A percentile compares a stretch with the other conserved stretches of the same genome.
These are phyloP conservation scores for Eupithecia insigniata DNA, from an alignment of 2,888 invertebrate genomes.

Conservation along the genomic window DNA sequence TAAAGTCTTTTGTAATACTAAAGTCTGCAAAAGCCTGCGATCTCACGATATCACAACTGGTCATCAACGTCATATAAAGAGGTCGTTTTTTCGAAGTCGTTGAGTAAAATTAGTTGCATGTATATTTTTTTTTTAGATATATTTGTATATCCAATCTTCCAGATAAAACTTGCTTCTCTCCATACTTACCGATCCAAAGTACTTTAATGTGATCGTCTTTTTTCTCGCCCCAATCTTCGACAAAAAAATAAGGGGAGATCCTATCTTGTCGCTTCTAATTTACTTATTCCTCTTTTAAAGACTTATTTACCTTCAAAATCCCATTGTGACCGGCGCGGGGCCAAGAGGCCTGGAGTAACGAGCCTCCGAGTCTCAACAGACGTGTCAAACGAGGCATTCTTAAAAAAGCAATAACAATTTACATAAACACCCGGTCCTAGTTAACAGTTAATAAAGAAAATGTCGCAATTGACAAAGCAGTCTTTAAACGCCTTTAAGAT, in stretches of 20 bases:
- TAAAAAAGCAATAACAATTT: constrained; percentile 84
- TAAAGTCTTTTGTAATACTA: background rate
- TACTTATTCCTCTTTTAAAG: constrained; percentile 90
- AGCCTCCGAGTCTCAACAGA: constrained; percentile 71
- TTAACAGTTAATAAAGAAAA: constrained; percentile 84
- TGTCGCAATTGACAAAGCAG: constrained; percentile 78
- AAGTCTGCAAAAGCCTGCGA: too few relatives aligned
- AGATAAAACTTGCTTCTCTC: constrained; percentile 47
- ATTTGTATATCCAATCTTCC: background rate
- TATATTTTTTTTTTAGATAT: background rate
- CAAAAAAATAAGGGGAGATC: constrained; percentile 88
- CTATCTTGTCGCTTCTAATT: constrained; percentile 91
- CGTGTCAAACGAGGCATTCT: constrained; percentile 81
- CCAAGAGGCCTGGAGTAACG: constrained; percentile 75
- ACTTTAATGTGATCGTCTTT: constrained; percentile 80
- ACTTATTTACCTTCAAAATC: constrained; percentile 89
- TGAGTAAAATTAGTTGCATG: background rate
- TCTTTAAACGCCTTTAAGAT: constrained; percentile 77
- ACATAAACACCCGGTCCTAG: constrained; percentile 82
- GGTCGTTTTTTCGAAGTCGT: too few relatives aligned
- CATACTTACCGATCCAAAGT: constrained; percentile 57
- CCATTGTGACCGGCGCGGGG: constrained; percentile 79
- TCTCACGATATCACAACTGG: too few relatives aligned
- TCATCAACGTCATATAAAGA: too few relatives aligned
- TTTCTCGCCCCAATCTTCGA: constrained; percentile 75